phyloP scores from a whole-genome alignment of 1,140 invertebrate genomes.

The Drosophila gunungcola region DNA sequence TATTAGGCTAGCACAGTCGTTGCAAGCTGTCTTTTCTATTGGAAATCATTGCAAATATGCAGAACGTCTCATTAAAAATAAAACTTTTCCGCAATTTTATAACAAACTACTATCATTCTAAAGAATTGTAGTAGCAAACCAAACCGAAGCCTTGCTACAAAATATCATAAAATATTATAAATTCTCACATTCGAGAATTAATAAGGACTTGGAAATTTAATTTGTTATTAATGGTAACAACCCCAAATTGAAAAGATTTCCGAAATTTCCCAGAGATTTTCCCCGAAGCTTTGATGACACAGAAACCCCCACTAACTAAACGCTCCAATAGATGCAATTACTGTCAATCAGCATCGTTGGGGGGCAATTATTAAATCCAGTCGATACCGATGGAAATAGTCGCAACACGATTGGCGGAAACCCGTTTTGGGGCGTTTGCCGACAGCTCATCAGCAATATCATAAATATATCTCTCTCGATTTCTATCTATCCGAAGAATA shows the following conservation, averaged over 20 bases:
- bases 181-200: not conserved
- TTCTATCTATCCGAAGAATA: constrained; percentile 36
- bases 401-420: constrained; percentile 29
- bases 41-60: no score
- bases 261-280: constrained; percentile 21
- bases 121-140: no score
- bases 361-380: constrained; percentile 48
- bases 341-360: constrained; percentile 55
- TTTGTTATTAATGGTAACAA: not conserved
- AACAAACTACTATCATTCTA: no score
- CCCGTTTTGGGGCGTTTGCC: constrained; percentile 28
- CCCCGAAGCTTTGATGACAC: constrained; percentile 21
- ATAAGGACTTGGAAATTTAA: not conserved
- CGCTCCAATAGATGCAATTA: constrained; percentile 50
- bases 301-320: constrained; percentile 10
- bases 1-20: constrained; percentile 16
- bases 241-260: constrained; percentile 5
- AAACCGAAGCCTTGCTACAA: no score
- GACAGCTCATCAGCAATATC: constrained; percentile 29
- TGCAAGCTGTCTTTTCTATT: no score
- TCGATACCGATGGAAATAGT: constrained; percentile 46
- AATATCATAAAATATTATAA: no score
- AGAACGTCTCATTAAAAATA: no score
- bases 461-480: constrained; percentile 12
- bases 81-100: no score